A percentile compares a stretch with the other conserved stretches of the same genome.
phyloP scores from a whole-genome alignment of 2,888 invertebrate species.

The Aporophyla nigra region DNA sequence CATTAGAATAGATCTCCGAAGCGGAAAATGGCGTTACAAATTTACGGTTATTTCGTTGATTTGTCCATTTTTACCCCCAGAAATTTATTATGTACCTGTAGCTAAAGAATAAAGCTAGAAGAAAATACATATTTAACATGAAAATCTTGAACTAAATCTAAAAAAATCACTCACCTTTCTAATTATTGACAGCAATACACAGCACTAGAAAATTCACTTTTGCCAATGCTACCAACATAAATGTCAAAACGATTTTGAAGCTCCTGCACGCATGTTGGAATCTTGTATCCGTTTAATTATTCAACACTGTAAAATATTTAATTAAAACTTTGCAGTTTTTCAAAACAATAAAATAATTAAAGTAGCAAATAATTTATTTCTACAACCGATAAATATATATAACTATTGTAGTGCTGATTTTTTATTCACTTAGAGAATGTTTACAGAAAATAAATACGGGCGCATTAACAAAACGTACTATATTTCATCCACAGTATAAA shows the following conservation, averaged over 20 bases:
- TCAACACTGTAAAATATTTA: too few species aligned
- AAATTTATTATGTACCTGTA: constrained; percentile 11
- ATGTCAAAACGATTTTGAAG: constrained; percentile 55
- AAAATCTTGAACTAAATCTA: constrained; percentile 63
- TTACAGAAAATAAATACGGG: not conserved
- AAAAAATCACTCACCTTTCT: constrained; percentile 86
- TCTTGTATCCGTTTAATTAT: constrained; percentile 56
- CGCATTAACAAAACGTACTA: constrained; percentile 3
- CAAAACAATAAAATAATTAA: not conserved
- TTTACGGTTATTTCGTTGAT: constrained; percentile 76
- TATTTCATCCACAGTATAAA: rapidly evolving
- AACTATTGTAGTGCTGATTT: too few species aligned
- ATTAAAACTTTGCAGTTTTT: not conserved
- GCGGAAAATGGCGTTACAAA: constrained; percentile 88
- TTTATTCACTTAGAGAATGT: not conserved
- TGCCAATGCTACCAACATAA: constrained; percentile 63
- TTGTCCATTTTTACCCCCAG: constrained; percentile 22
- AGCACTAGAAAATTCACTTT: constrained; percentile 86
- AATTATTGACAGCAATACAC: constrained; percentile 87
- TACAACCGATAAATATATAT: not conserved
- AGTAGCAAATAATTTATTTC: not conserved
- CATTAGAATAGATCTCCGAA: constrained; percentile 81
- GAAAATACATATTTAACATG: constrained; percentile 37
- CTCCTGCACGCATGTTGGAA: constrained; percentile 53
- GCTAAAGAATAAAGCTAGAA: constrained; percentile 17